phyloP scores from a whole-genome alignment of 2,888 invertebrate genomes.

The Oxyteleia sp. region DNA sequence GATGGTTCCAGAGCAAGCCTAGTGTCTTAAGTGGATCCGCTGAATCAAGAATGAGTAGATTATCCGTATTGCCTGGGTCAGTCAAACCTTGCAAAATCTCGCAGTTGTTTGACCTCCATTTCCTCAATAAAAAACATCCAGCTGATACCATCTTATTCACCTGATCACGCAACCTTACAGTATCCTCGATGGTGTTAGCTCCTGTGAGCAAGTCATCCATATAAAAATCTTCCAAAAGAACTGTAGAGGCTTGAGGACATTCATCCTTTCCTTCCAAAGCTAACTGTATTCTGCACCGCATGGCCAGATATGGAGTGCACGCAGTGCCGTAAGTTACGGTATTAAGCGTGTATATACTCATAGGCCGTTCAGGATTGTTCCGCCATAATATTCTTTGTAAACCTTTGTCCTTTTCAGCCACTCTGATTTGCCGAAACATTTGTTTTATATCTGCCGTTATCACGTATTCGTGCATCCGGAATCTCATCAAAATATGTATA shows the following conservation, averaged over 20 bases:
- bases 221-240: no score
- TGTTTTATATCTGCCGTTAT: constrained; percentile 1
- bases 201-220: no score
- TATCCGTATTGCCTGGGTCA: not conserved
- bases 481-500: not conserved
- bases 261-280: not conserved
- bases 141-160: no score
- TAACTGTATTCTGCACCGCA: not conserved
- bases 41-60: constrained; percentile 30
- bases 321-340: not conserved
- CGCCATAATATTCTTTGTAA: not conserved
- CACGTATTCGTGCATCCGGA: constrained; percentile 4
- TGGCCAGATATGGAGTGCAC: not conserved
- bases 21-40: constrained; percentile 51
- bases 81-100: not conserved
- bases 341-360: not conserved
- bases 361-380: not conserved
- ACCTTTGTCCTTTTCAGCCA: not conserved
- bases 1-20: constrained; percentile 59
- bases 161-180: no score
- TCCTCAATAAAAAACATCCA: no score
- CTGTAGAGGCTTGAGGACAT: no score
- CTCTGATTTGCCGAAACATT: not conserved
- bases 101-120: constrained; percentile 44
- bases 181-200: no score